Conservation (phyloP, 2,888 invertebrate species). For the Mylabris sibirica region DNA sequence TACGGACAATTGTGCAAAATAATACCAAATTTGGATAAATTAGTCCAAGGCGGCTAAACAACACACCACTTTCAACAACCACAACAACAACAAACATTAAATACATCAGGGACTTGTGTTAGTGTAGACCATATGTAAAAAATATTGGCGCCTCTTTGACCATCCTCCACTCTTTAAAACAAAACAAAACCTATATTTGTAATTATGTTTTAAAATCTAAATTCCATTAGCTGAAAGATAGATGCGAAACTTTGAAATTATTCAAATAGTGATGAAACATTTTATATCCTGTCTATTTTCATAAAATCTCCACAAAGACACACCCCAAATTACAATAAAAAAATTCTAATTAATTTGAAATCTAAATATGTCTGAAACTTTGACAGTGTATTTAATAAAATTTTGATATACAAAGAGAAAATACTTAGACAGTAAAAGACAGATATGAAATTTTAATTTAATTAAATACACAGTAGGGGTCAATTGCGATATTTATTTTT, state of each 20-base stretch:
- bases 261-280: neutral
- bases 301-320: neutral
- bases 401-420: no score
- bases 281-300: no score
- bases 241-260: no score
- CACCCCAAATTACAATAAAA: neutral
- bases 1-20: slow-evolving; percentile 45
- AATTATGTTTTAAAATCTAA: neutral
- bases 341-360: no score
- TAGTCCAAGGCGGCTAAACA: slow-evolving; percentile 49
- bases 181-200: slow-evolving; percentile 12
- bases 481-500: neutral
- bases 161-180: slow-evolving; percentile 10
- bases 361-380: no score
- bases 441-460: no score
- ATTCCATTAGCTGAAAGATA: no score
- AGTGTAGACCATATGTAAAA: slow-evolving; percentile 34
- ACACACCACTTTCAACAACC: slow-evolving; percentile 24
- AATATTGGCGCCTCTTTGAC: slow-evolving; percentile 42
- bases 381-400: no score
- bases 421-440: no score
- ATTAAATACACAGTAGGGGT: neutral
- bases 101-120: slow-evolving; percentile 16
- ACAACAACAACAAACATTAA: neutral
- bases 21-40: slow-evolving; percentile 51